Evolutionary conservation across 2,797 vertebrate species (phyloP), one percentile per base, ranked within the genome.

Genomic region (Ceyx erithaca): DNA sequence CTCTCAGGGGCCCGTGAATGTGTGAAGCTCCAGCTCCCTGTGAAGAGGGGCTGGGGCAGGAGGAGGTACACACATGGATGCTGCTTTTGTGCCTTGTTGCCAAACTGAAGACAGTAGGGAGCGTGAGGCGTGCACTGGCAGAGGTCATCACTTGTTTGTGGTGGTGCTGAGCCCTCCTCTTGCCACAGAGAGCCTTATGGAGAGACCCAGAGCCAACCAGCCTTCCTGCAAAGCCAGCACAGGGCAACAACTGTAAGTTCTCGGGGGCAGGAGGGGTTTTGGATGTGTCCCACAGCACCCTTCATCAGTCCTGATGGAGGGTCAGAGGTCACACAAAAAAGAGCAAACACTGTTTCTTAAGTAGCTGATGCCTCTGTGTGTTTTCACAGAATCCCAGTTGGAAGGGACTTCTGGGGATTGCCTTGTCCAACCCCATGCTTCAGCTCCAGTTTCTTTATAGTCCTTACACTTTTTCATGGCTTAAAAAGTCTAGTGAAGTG

Each of bases 81-180:
- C 79, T 9, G 93, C 95, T 91, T 95, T 95, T 95, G 95, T 96
- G 95, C 90, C 49, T 14, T 94, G 96, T 94, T 97, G 94, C 93
- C 93, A 94, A 93, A 96, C 86, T 96, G 93, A 87, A 93, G 94
- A 83, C 87, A 66, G 95, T 69, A 92, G 96, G 81, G 58, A 93
- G 95, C 76, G 88, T 28, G 73, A 89, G 92, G 69, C 7, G n/a
- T 91, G 92, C 89, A 57, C 40, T 85, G 93, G 81, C 87, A 72
- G 79, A 85, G 97, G 94, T 96, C 97, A 95, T n/a, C 90, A 85
- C 64, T 75, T 89, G 94, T 94, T 77, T 59, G 30, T 61, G 48
- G 83, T 61, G 21, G 75, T 31, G n/a, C 19, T 77, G 93, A 93
- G 80, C 90, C 78, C 45, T 11, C 57, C 61, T 96, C 63, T 89